Base-by-base conservation (phyloP, 1,140 invertebrate genomes). In the Lordiphosa stackelbergi region DNA sequence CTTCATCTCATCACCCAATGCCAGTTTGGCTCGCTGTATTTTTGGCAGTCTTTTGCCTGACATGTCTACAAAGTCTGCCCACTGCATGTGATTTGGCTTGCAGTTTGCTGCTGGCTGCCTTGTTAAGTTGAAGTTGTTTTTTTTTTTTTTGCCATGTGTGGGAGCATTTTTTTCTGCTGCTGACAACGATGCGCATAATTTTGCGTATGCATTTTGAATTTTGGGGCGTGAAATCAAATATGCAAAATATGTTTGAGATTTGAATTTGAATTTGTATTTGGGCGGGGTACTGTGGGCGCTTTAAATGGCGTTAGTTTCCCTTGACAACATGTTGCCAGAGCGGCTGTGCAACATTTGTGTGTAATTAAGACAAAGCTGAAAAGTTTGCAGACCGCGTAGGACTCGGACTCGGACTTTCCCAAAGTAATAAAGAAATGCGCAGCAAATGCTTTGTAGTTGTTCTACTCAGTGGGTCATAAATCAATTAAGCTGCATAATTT, bases 401-500 rank as follows among this genome's bases (percentile, higher is more conserved):
- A 65, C 64, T 69, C 52, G 63, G 54, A 52, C 56, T 41, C 5
- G 22, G 22, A 24, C 22, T 24, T 24, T 2, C 28, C 28, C 7
- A 12, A 19, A 38, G 57, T 46, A 72, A 81, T 63, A 70, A 81
- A 62, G 53, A 70, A 56, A 74, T 62, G 70, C 59, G 56, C 57
- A 56, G 24, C 24, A 62, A 59, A 49, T 52, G 65, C 65, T 68
- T 45, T 55, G 49, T 64, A 31, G 28, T 31, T 31, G 28, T 35
- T 52, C 19, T 45, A 43, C 34, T 58, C 35, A 36, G 45, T 24
- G 59, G 31, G 56, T 62, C 64, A 83, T 81, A 81, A 81, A 81
- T 81, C 77, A 81, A 81, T 81, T 81, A 81, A 48, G 77, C 59
- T 65, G 68, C 72, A 81, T 77, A 81, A 81, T 81, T 83, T 81